These are phyloP conservation scores for Linnaemya tessellans DNA, from an alignment of 2,888 invertebrate genomes.

Conservation along the genomic window DNA sequence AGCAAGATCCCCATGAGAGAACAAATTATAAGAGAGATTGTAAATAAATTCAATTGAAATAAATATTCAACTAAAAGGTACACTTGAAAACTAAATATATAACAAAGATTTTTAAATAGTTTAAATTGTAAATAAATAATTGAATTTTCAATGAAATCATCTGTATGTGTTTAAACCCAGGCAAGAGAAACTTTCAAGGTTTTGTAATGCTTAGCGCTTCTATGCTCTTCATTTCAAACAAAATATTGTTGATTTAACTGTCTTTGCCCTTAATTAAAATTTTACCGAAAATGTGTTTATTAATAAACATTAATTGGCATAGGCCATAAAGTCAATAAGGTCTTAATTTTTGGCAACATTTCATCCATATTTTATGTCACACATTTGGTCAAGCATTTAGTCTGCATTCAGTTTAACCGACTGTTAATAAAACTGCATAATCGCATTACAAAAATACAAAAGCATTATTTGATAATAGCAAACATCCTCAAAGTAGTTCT, in stretches of 20 bases:
- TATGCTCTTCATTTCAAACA: too few species aligned
- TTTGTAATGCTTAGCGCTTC: neutral
- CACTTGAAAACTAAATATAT: neutral
- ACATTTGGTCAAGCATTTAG: neutral
- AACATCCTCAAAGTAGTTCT: neutral
- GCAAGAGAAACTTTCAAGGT: neutral
- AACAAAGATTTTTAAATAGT: neutral
- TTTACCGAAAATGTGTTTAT: neutral
- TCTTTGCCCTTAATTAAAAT: neutral
- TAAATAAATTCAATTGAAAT: conserved; percentile 10
- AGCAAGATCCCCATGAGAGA: conserved; percentile 2
- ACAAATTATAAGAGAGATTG: conserved; percentile 3
- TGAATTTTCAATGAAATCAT: neutral
- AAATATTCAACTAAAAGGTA: neutral
- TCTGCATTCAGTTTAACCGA: conserved; percentile 3
- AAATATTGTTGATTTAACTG: neutral
- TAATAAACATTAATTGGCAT: neutral
- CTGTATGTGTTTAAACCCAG: neutral
- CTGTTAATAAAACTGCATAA: conserved; percentile 1
- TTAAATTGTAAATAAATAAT: conserved; percentile 3
- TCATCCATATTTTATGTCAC: neutral
- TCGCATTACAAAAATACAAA: neutral
- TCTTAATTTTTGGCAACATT: conserved; percentile 22
- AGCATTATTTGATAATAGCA: neutral
- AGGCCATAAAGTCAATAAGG: conserved; percentile 35